Conservation (phyloP, 2,797 vertebrate species). For the Bothrops alternatus region DNA sequence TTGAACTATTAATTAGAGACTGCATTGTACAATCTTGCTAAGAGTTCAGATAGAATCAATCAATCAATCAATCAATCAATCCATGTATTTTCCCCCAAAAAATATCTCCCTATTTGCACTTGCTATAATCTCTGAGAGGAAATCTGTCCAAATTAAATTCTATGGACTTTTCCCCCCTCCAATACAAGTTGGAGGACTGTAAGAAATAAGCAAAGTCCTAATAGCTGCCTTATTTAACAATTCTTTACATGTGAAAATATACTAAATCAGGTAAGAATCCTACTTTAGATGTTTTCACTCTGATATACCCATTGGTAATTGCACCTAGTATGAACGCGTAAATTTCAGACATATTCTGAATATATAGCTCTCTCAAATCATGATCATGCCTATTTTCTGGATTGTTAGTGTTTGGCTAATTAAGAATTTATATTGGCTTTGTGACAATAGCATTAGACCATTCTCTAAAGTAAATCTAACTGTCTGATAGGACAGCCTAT, state of each 20-base stretch:
- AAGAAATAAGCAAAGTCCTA: background rate
- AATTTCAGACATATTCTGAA: background rate
- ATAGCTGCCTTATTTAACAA: background rate
- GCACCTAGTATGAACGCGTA: background rate
- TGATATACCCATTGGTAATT: background rate
- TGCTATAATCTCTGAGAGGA: background rate
- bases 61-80: no score
- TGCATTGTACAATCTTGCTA: background rate
- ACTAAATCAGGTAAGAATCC: background rate
- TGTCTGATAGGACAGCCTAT: slow-evolving; percentile 27
- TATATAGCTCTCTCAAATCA: background rate
- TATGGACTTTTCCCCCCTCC: background rate
- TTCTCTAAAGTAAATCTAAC: slow-evolving; percentile 26
- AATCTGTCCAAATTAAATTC: background rate
- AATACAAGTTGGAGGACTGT: background rate
- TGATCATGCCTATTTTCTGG: background rate
- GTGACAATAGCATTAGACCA: background rate
- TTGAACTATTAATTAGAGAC: background rate
- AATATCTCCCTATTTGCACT: background rate
- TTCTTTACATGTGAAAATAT: background rate
- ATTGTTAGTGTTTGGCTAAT: background rate
- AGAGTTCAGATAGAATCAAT: background rate
- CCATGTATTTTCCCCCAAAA: background rate
- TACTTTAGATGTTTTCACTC: background rate
- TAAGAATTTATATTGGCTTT: background rate